Evolutionary conservation across 2,797 vertebrate species (phyloP), one percentile per base, ranked within the genome.

Genomic region (Esox masquinongy): DNA sequence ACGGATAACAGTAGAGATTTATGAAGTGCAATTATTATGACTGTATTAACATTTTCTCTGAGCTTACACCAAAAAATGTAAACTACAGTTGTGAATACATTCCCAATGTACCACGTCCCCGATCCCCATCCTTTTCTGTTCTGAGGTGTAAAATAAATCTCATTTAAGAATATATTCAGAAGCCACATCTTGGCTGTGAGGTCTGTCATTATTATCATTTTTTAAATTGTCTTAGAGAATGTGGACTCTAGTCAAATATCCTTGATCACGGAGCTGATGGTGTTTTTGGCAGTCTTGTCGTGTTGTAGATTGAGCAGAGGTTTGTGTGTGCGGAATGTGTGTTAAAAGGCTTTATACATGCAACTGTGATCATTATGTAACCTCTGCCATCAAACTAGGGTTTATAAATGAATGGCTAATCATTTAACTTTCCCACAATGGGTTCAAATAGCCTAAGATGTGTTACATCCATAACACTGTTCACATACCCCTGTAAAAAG

Each of bases 11-110:
- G 91, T 93, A 90, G 91, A 93, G 92, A 94, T 94, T 92, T 90
- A 91, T 94, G 89, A 94, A 94, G 93, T 94, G 93, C 94, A 94
- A 94, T 95, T 94, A 94, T 94, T 92, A 94, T 92, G 91, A 95
- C 93, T 94, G 92, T 93, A 94, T 92, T 93, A 92, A 93, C 91
- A 93, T 92, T 92, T 93, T 93, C 91, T 93, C 92, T 93, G 90
- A 93, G 93, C 93, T 94, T 93, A 93, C 93, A 94, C 92, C 94
- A 94, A 94, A 95, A 92, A 91, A 91, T 91, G 88, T 92, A 92
- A 93, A 91, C 89, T 93, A 93, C 93, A 92, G 92, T 92, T 93
- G 93, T 94, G 90, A 93, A 93, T 93, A 93, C 93, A 94, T 94
- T 93, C 92, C 93, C 91, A 90, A 88, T 95, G 92, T 95, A 92